Evolutionary conservation across 2,797 vertebrate species (phyloP).

Genomic region (Sebastes hopkinsi): DNA sequence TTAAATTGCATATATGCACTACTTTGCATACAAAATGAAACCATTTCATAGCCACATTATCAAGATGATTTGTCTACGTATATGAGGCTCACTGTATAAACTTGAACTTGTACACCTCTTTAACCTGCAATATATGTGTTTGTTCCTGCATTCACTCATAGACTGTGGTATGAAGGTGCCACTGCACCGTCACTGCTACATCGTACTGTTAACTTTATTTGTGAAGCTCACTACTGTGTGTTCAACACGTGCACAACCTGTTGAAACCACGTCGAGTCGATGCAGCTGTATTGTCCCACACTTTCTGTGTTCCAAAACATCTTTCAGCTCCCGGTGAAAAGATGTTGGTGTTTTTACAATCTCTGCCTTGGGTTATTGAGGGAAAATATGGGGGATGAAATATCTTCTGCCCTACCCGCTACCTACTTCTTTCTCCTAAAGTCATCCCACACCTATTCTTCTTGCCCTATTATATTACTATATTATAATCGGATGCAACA

Average conservation of each 20-base stretch:
- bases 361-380: constrained; percentile 82
- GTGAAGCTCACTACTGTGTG: constrained; percentile 53
- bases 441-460: constrained; percentile 41
- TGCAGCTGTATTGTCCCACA: constrained; percentile 52
- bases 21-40: background rate
- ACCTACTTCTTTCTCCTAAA: constrained; percentile 32
- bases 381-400: constrained; percentile 40
- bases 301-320: constrained; percentile 74
- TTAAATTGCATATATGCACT: background rate
- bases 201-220: constrained; percentile 43
- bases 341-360: constrained; percentile 88
- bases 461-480: constrained; percentile 18
- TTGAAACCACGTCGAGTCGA: constrained; percentile 58
- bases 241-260: constrained; percentile 62
- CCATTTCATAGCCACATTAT: background rate
- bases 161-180: constrained; percentile 51
- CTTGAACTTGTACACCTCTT: background rate
- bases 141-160: constrained; percentile 48
- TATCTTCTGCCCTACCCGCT: constrained; percentile 51
- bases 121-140: constrained; percentile 53
- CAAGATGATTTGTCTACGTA: background rate
- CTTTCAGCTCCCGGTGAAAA: constrained; percentile 76
- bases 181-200: constrained; percentile 55
- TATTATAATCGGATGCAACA: no score
- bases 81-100: constrained; percentile 71